A percentile compares a stretch with the other conserved stretches of the same genome.
These are phyloP conservation scores for Cynocephalus volans DNA, from an alignment of 2,113 vertebrate species.

Conservation along the genomic window DNA sequence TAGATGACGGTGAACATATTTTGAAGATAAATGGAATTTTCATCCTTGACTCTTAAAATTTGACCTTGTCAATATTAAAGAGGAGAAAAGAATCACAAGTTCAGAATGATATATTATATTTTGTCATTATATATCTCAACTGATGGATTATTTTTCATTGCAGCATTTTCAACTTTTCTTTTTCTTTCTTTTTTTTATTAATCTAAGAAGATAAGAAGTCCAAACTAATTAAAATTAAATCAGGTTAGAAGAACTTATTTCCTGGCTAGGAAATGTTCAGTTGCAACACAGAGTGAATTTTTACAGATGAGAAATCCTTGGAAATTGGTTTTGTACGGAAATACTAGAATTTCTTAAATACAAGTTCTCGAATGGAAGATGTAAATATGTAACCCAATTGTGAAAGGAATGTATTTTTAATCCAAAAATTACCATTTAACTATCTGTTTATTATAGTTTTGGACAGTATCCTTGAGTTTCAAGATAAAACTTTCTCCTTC, in stretches of 20 bases:
- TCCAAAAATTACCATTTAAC: not conserved
- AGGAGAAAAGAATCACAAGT: not conserved
- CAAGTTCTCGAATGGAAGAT: not conserved
- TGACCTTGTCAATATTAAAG: not conserved
- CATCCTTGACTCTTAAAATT: not conserved
- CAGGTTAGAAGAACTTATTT: conserved; percentile 57
- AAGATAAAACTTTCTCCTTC: not conserved
- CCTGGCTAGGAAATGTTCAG: conserved; percentile 40
- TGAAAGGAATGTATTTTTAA: not conserved
- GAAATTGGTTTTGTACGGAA: not conserved
- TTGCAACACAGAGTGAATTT: conserved; percentile 52
- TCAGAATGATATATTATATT: not conserved
- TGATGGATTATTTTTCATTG: not conserved
- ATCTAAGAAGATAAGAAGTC: conserved; percentile 64
- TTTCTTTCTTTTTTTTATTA: conserved; percentile 33
- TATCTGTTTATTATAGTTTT: not conserved
- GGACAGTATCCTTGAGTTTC: not conserved
- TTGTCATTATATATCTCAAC: not conserved
- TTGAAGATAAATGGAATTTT: not conserved
- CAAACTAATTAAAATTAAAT: conserved; percentile 77
- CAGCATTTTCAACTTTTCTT: not conserved
- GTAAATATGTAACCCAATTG: not conserved
- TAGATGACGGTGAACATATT: not conserved
- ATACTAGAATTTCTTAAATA: not conserved
- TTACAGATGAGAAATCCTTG: conserved; percentile 49